Evolutionary conservation across 2,797 vertebrate species (phyloP).

Genomic region (Orientallactaga sibirica): DNA sequence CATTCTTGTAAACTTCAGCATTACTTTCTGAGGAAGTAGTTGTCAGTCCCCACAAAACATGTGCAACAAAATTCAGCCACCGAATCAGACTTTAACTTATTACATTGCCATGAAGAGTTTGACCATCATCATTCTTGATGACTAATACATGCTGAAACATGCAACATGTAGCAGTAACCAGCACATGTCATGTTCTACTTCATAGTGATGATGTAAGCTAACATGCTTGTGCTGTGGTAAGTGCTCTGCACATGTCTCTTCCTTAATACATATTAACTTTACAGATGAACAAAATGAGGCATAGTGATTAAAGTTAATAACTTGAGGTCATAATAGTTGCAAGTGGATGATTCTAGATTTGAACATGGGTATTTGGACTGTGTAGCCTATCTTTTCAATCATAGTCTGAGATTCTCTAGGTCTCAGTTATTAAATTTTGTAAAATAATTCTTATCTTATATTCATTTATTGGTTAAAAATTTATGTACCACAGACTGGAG

Average conservation of each 20-base stretch:
- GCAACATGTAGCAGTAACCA: neutral
- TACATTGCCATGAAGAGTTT: neutral
- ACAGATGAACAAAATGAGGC: neutral
- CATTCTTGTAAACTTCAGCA: slow-evolving; percentile 41
- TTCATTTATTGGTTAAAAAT: slow-evolving; percentile 31
- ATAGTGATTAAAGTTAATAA: neutral
- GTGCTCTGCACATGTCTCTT: neutral
- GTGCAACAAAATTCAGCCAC: neutral
- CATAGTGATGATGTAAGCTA: neutral
- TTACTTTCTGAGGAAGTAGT: slow-evolving; percentile 38
- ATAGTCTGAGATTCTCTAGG: neutral
- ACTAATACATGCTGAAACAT: neutral
- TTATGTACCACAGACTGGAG: neutral
- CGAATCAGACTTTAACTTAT: neutral
- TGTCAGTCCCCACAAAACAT: neutral
- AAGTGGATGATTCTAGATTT: slow-evolving; percentile 19
- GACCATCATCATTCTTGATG: neutral
- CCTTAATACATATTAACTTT: neutral
- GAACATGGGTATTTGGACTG: neutral
- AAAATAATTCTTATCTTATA: slow-evolving; percentile 5
- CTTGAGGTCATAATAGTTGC: neutral
- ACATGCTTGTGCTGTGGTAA: neutral
- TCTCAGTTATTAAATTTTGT: slow-evolving; percentile 15
- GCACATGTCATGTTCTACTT: slow-evolving; percentile 8
- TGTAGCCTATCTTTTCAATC: neutral